Evolutionary conservation across 2,797 vertebrate genomes (phyloP), one percentile per base, ranked within the genome.

Genomic region (Centropyge bicolor): DNA sequence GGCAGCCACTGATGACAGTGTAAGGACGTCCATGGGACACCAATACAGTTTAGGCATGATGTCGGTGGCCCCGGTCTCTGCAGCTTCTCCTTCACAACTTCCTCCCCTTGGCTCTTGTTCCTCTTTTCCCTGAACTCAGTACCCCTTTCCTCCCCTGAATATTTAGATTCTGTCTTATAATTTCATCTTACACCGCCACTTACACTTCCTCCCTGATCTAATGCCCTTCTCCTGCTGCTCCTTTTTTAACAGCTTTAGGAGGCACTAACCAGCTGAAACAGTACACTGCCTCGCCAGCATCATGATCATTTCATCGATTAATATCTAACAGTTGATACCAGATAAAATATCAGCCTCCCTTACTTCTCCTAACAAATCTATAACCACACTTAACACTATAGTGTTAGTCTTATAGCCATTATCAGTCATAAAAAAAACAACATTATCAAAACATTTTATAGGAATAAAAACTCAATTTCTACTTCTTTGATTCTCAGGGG

Each of bases 1-100:
- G 96, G 97, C 97, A 96, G 97, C 97, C 96, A 93, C 96, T 89
- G 94, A 95, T 60, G 94, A 94, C 95, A 96, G 96, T 91, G 97
- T 96, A 96, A 97, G 97, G 95, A 96, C 92, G 96, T 91, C 93
- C 91, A 87, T 92, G 91, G 89, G 93, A 98, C 98, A 94, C 93
- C 96, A 88, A 97, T 97, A 91, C 95, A 96, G 97, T 96, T 94
- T 95, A 95, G 95, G 95, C 95, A 96, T 96, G 95, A 94, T 89
- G 89, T 95, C 95, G 92, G 96, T 96, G 87, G 96, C 95, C 94
- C 94, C 93, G 82, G 89, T 81, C 75, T 88, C 89, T 91, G 88
- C 92, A 90, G 86, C 91, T 92, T 89, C 85, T 89, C 83, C 86
- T 90, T 86, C 76, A 83, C 67, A 84, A 83, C 80, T 88, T 89